Percentiles rank a stretch among this genome's conserved stretches.
These are phyloP conservation scores for Tortricodes alternella DNA, from an alignment of 2,888 invertebrate species.

Conservation along the genomic window DNA sequence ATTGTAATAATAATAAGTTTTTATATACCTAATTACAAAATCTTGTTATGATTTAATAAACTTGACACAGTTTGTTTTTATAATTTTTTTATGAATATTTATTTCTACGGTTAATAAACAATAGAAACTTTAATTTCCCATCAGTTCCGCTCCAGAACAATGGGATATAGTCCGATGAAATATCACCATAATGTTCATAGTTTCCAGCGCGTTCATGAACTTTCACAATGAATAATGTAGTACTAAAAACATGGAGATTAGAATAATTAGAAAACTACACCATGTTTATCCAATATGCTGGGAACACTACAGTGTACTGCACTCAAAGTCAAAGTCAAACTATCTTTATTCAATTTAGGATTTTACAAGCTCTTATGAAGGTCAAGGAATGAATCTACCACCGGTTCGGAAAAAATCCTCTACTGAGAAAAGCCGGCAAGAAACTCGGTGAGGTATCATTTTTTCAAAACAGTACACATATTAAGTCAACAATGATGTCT, in stretches of 20 bases:
- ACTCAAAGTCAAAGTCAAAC: no score
- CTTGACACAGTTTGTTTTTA: background rate
- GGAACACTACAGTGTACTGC: background rate
- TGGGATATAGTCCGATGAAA: slow-evolving; percentile 41
- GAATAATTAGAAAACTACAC: slow-evolving; percentile 18
- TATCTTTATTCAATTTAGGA: no score
- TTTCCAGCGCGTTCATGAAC: slow-evolving; percentile 5
- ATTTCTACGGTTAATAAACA: slow-evolving; percentile 52
- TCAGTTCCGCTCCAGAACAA: slow-evolving; percentile 48
- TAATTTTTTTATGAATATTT: slow-evolving; percentile 21
- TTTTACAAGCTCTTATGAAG: no score
- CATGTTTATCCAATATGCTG: background rate
- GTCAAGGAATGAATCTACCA: no score
- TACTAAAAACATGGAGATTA: slow-evolving; percentile 13
- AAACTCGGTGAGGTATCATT: no score
- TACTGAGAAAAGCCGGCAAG: no score
- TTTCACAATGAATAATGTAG: slow-evolving; percentile 30
- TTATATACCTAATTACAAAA: no score
- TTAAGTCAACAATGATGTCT: no score
- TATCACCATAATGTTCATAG: slow-evolving; percentile 31
- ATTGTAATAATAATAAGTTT: no score
- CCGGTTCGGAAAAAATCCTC: no score
- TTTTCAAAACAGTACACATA: no score
- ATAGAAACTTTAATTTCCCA: slow-evolving; percentile 58
- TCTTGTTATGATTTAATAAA: background rate